Evolutionary conservation across 1,140 invertebrate genomes (phyloP).

Genomic region (Heliothis virescens): DNA sequence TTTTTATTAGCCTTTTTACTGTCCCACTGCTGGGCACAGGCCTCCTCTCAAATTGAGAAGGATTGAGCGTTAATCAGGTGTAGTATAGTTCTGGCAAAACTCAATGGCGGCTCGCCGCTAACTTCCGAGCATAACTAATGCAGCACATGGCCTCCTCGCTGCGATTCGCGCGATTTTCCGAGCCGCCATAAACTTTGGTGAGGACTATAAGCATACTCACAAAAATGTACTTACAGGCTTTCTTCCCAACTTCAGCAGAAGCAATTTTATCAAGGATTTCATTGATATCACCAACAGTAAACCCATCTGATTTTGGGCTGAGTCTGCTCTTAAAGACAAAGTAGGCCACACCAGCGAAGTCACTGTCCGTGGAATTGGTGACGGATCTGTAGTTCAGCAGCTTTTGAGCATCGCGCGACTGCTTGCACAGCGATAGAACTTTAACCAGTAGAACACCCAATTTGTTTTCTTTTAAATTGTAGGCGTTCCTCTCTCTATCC

Average conservation of each 20-base stretch:
- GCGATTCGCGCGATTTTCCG: too few species aligned
- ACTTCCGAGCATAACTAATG: too few species aligned
- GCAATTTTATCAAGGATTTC: conserved; percentile 73
- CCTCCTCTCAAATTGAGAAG: too few species aligned
- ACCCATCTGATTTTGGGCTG: conserved; percentile 51
- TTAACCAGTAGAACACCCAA: conserved; percentile 72
- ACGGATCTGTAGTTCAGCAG: conserved; percentile 70
- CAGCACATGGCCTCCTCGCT: too few species aligned
- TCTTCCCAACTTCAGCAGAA: conserved; percentile 65
- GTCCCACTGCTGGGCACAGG: too few species aligned
- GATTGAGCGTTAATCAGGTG: too few species aligned
- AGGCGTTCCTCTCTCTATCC: conserved; percentile 74
- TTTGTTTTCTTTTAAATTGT: conserved; percentile 75
- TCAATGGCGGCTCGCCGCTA: too few species aligned
- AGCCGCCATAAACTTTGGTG: too few species aligned
- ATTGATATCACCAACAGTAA: conserved; percentile 71
- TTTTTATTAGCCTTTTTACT: too few species aligned
- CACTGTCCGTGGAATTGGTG: conserved; percentile 61
- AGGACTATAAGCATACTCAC: neutral
- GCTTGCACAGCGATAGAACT: conserved; percentile 68
- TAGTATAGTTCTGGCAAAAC: too few species aligned
- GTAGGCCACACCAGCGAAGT: conserved; percentile 73
- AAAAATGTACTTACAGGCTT: conserved; percentile 65
- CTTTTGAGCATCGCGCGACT: conserved; percentile 66
- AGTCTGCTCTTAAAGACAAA: conserved; percentile 68